Base-by-base conservation (phyloP, 2,113 vertebrate species). In the Ancistrus triradiatus region DNA sequence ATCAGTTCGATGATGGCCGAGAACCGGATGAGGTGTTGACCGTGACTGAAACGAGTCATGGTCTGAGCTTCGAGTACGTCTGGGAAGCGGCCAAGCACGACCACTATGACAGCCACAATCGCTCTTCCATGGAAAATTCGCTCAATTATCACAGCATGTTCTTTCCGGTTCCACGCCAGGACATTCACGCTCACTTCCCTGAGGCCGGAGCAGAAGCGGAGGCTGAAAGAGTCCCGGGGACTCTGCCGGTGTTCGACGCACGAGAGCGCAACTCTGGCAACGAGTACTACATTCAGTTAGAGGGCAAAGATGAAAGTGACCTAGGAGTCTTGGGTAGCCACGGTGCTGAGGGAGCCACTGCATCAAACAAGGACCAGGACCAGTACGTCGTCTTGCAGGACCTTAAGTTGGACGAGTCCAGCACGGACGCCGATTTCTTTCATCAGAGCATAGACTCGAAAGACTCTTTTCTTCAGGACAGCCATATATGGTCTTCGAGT, bases 21-120 rank as follows among this genome's bases (percentile, higher is more conserved):
- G 96, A 98, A 76, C 88, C 95, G 71, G 96, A 98, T 19, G 96
- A 98, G 66, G 87, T 98, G 59, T 92, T 98, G 31, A 98, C 95
- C 0, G 92, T 98, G 28, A 98, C 95, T 0, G 94, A 98, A 81
- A 98, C 95, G 0, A 98, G 95, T 81, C 93, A 90, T 27, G 96
- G 96, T 3, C 90, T 98, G 59, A 98, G 92, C 78, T 98, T 98
- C 35, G 96, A 98, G 61, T 98, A 95, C 1, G 87, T 98, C 22
- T 98, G 96, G 96, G 96, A 98, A 78, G 91, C 92, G 0, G 93
- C 94, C 58, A 96, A 95, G 69, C 94, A 93, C 0, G 93, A 97
- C 76, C 94, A 97, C 75, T 96, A 95, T 8, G 92, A 93, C 1
- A 91, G 77, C 52, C 88, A 80, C 11, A 59, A 75, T 9, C 90